Conservation (phyloP, 2,888 invertebrate genomes). For the Sminthurides aquaticus region DNA sequence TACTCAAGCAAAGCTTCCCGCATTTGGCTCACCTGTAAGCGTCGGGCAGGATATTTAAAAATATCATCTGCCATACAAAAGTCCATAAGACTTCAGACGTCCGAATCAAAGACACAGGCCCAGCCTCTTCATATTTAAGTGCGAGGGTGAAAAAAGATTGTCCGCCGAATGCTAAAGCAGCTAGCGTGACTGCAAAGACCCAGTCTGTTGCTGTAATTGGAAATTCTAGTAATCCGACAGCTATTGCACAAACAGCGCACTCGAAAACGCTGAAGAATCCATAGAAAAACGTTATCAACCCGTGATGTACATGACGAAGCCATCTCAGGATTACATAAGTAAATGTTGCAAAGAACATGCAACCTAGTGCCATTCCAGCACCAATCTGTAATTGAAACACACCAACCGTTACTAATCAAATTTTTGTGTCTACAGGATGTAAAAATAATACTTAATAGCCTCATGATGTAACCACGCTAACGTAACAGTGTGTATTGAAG, state of each 20-base stretch:
- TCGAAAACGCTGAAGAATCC: conserved; percentile 34
- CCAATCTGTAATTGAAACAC: conserved; percentile 30
- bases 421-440: too few relatives aligned
- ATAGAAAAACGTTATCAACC: conserved; percentile 35
- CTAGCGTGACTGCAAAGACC: conserved; percentile 29
- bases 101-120: conserved; percentile 33
- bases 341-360: conserved; percentile 35
- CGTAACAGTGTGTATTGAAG: too few relatives aligned
- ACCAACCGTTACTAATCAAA: not conserved
- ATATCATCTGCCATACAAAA: conserved; percentile 37
- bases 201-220: conserved; percentile 28
- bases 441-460: too few relatives aligned
- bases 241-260: conserved; percentile 25
- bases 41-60: conserved; percentile 30
- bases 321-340: conserved; percentile 34
- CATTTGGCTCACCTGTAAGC: conserved; percentile 31
- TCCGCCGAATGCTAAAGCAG: conserved; percentile 31
- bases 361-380: conserved; percentile 31
- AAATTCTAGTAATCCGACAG: conserved; percentile 25
- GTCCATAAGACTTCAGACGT: conserved; percentile 34
- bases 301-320: conserved; percentile 31
- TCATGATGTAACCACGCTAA: too few relatives aligned
- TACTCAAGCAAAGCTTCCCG: too few relatives aligned
- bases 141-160: conserved; percentile 35
- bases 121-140: conserved; percentile 37